Conservation (phyloP, 2,888 invertebrate genomes). For the Frankliniella intonsa region DNA sequence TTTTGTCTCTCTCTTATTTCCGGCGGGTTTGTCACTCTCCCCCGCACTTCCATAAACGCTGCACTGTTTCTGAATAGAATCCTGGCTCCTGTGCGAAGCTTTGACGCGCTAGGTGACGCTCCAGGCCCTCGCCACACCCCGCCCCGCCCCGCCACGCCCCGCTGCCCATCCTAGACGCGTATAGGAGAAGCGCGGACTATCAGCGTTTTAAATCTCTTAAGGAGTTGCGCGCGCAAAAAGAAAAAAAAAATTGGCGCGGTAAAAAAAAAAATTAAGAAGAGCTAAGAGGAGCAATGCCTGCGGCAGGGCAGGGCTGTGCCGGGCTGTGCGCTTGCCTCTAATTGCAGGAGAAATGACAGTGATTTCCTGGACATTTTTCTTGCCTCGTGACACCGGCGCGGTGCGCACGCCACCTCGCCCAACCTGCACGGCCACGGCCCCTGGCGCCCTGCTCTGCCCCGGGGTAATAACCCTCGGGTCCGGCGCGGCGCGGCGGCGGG, state of each 20-base stretch:
- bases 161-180: not conserved
- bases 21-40: no score
- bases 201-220: not conserved
- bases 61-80: no score
- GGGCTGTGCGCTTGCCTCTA: not conserved
- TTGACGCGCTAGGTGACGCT: no score
- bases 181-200: not conserved
- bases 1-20: no score
- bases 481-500: not conserved
- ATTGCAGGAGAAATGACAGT: not conserved
- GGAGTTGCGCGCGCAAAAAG: not conserved
- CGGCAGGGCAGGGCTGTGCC: not conserved
- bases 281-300: not conserved
- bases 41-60: no score
- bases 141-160: no score
- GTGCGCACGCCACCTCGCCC: no score
- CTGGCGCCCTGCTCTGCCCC: not conserved
- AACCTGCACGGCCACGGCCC: not conserved
- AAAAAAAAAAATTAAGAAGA: not conserved
- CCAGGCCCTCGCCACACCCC: no score
- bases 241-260: not conserved
- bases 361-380: slow-evolving; percentile 3
- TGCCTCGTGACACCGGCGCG: not conserved
- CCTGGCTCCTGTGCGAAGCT: no score
- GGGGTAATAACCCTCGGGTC: not conserved